Evolutionary conservation across 2,888 invertebrate species (phyloP).

Genomic region (Heterodera filipjevi): DNA sequence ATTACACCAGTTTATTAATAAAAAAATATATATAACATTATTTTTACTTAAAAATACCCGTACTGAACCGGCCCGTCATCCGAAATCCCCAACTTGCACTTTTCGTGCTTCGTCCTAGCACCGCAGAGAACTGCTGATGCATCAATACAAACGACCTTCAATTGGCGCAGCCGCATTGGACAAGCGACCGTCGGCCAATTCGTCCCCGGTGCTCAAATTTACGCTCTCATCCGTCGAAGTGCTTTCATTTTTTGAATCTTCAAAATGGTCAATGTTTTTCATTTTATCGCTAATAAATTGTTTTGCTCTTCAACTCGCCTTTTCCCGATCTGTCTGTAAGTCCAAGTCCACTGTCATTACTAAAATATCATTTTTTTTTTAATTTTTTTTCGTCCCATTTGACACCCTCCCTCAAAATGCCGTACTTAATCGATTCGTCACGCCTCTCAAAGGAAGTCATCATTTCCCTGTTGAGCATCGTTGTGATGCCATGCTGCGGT

Average conservation of each 20-base stretch:
- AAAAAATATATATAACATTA: too few species aligned
- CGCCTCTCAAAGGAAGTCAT: neutral
- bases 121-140: too few species aligned
- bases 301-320: neutral
- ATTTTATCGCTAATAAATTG: neutral
- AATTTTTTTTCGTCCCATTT: neutral
- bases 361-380: neutral
- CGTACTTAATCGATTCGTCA: neutral
- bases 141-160: neutral
- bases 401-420: too few species aligned
- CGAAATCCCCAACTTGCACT: too few species aligned
- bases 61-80: too few species aligned
- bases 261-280: neutral
- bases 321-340: slow-evolving; percentile 2
- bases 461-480: neutral
- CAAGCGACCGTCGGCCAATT: neutral
- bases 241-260: slow-evolving; percentile 2
- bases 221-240: neutral
- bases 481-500: neutral
- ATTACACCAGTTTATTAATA: too few species aligned
- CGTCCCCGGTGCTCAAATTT: neutral
- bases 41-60: too few species aligned
- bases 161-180: neutral
- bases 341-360: neutral
- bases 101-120: too few species aligned